A percentile compares a stretch with the other conserved stretches of the same genome.
Conservation (phyloP, 1,140 invertebrate species). For the Caerostris extrusa region DNA sequence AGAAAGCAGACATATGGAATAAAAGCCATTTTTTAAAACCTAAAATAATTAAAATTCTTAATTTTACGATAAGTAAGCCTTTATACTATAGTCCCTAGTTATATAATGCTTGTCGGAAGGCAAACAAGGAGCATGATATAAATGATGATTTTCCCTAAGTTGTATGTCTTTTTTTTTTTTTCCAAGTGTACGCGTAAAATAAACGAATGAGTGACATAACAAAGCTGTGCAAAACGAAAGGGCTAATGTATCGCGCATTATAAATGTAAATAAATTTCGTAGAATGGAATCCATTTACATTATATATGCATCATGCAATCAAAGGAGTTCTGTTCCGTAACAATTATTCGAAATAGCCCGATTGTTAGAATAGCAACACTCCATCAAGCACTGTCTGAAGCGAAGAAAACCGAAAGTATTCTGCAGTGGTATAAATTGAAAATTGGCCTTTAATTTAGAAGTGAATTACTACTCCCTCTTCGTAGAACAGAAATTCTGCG, state of each 20-base stretch:
- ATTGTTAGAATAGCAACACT: slow-evolving; percentile 16
- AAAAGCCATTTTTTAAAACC: too few species aligned
- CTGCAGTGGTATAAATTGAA: slow-evolving; percentile 23
- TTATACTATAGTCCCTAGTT: too few species aligned
- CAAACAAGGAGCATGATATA: too few species aligned
- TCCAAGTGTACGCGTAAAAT: too few species aligned
- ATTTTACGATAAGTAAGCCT: too few species aligned
- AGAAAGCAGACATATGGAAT: too few species aligned
- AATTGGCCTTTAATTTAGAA: slow-evolving; percentile 32
- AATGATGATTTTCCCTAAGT: too few species aligned
- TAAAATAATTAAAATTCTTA: too few species aligned
- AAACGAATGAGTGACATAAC: too few species aligned
- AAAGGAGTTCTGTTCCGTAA: not conserved
- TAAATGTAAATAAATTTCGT: not conserved
- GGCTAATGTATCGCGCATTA: not conserved
- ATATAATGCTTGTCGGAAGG: too few species aligned
- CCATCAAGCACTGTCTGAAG: not conserved
- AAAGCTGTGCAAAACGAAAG: too few species aligned
- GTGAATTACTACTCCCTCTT: slow-evolving; percentile 3
- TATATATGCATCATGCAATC: not conserved
- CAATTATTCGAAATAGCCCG: not conserved
- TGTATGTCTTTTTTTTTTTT: too few species aligned
- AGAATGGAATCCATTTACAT: not conserved
- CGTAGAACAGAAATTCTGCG: not conserved
- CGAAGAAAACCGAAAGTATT: not conserved